phyloP scores from a whole-genome alignment of 2,797 vertebrate genomes.

The Tenualosa ilisha region DNA sequence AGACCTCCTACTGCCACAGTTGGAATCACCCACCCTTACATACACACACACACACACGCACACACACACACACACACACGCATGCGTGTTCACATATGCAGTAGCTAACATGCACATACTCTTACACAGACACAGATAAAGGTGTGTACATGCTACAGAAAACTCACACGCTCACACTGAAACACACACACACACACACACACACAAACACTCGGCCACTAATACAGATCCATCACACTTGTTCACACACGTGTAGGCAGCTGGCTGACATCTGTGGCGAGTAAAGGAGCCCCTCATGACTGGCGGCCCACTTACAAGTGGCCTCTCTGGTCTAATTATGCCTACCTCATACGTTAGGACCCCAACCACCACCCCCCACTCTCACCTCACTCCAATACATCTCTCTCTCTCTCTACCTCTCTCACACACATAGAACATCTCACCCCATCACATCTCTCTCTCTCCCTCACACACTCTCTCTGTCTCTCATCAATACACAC shows the following conservation, averaged over 20 bases:
- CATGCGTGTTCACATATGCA: neutral
- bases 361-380: neutral
- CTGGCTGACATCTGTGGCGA: conserved; percentile 35
- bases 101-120: conserved; percentile 30
- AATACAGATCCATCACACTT: conserved; percentile 28
- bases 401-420: neutral
- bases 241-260: conserved; percentile 23
- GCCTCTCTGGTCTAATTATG: conserved; percentile 32
- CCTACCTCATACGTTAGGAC: neutral
- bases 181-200: conserved; percentile 31
- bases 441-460: conserved; percentile 24
- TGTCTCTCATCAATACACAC: neutral
- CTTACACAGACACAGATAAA: neutral
- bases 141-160: neutral
- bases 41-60: conserved; percentile 5
- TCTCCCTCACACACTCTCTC: no score
- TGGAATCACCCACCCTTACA: conserved; percentile 36
- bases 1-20: conserved; percentile 44
- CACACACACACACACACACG: neutral
- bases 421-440: conserved; percentile 3
- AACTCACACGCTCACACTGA: conserved; percentile 27
- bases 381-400: neutral
- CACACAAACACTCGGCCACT: neutral
- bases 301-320: conserved; percentile 36
- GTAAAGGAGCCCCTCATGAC: conserved; percentile 28